Evolutionary conservation across 2,797 vertebrate genomes (phyloP).

Genomic region (Chrysocyon brachyurus): DNA sequence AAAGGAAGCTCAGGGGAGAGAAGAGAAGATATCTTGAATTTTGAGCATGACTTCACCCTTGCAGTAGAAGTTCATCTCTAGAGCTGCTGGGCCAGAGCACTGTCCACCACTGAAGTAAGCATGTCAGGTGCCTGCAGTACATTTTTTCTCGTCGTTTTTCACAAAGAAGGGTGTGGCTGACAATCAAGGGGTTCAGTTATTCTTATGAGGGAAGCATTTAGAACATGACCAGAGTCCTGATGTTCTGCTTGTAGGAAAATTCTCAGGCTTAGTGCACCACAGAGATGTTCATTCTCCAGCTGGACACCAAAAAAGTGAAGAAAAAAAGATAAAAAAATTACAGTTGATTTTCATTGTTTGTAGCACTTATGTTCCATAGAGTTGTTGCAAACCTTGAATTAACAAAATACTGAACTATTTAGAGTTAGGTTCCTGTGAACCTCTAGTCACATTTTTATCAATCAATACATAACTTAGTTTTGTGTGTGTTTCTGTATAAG

Average conservation of each 20-base stretch:
- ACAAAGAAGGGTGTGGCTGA: background rate
- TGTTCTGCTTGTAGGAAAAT: background rate
- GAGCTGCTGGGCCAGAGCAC: background rate
- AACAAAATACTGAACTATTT: background rate
- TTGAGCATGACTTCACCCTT: background rate
- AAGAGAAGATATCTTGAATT: background rate
- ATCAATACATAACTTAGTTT: background rate
- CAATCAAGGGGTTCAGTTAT: background rate
- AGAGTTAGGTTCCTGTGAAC: background rate
- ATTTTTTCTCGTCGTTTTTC: conserved; percentile 41
- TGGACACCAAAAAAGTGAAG: background rate
- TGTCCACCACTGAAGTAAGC: background rate
- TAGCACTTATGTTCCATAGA: background rate
- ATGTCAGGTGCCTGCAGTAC: background rate
- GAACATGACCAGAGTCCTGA: background rate
- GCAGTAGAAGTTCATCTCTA: background rate
- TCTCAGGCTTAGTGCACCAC: background rate
- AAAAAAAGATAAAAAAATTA: background rate
- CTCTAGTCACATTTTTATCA: background rate
- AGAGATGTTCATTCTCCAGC: background rate
- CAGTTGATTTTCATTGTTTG: background rate
- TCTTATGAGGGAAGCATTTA: background rate
- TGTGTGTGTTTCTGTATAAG: background rate
- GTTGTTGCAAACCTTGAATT: background rate
- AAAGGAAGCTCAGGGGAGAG: background rate